These are phyloP conservation scores for Sanderia malayensis DNA, from an alignment of 30 jellyfish, hydroid and myxozoan genomes.

Conservation along the genomic window DNA sequence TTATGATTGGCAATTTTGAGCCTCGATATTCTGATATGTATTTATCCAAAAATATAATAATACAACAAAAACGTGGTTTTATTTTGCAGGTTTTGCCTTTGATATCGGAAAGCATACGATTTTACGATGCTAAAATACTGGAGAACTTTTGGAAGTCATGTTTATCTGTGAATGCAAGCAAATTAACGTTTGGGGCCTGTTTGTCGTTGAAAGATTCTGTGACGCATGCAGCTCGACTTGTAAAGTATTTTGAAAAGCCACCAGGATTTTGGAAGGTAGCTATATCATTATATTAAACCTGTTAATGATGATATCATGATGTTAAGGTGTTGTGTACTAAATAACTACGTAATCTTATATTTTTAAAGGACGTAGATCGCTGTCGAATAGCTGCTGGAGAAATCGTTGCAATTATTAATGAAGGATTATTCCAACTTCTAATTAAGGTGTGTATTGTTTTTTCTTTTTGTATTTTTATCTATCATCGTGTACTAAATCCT, in stretches of 20 bases:
- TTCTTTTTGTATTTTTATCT: background rate
- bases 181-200: constrained; percentile 44
- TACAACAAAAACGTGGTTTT: too few relatives aligned
- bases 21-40: too few relatives aligned
- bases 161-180: constrained; percentile 6
- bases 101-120: constrained; percentile 44
- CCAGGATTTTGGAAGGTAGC: constrained; percentile 48
- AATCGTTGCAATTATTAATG: constrained; percentile 27
- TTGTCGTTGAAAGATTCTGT: constrained; percentile 35
- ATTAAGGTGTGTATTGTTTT: background rate
- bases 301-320: background rate
- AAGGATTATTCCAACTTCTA: constrained; percentile 21
- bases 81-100: constrained; percentile 32
- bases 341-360: too few relatives aligned
- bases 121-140: constrained; percentile 38
- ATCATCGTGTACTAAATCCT: background rate
- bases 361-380: constrained; percentile 35
- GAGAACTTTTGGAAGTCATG: constrained; percentile 33
- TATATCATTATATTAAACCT: background rate
- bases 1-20: too few relatives aligned
- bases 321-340: background rate
- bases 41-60: too few relatives aligned
- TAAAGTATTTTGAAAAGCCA: constrained; percentile 35
- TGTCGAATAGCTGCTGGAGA: constrained; percentile 27
- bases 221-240: constrained; percentile 32